phyloP scores from a whole-genome alignment of 2,797 vertebrate genomes.

The Schizopygopsis pylzovi region DNA sequence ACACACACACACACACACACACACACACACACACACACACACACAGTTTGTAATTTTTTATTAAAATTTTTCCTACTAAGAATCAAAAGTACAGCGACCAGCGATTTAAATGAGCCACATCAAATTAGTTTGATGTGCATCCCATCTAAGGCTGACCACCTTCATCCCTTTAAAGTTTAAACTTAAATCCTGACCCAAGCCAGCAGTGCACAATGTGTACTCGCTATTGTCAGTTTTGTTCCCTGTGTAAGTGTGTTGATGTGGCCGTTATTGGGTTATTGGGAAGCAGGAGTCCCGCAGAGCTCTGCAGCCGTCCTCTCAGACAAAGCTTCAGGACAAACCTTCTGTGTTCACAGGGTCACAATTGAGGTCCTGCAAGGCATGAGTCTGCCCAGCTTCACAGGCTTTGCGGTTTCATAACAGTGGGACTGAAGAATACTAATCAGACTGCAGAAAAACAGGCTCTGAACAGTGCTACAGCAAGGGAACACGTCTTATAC shows the following conservation, averaged over 20 bases:
- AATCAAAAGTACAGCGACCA: background rate
- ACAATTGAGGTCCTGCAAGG: constrained; percentile 37
- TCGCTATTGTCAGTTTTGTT: constrained; percentile 21
- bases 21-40: background rate
- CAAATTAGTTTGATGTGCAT: background rate
- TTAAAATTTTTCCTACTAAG: background rate
- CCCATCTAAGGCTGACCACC: background rate
- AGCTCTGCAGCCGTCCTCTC: constrained; percentile 12
- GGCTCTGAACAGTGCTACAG: background rate
- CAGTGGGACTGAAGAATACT: constrained; percentile 44
- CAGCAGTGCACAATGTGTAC: constrained; percentile 9
- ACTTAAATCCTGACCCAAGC: constrained; percentile 4
- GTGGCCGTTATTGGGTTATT: constrained; percentile 37
- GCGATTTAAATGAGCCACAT: background rate
- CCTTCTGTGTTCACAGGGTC: constrained; percentile 35
- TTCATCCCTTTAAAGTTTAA: constrained; percentile 8
- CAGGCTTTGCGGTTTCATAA: constrained; percentile 38
- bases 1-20: no score
- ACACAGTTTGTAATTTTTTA: background rate
- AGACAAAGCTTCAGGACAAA: constrained; percentile 33
- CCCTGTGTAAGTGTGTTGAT: constrained; percentile 16
- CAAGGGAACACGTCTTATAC: background rate
- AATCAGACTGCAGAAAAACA: constrained; percentile 27
- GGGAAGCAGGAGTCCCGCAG: constrained; percentile 27
- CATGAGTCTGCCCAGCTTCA: constrained; percentile 25